A percentile compares a stretch with the other conserved stretches of the same genome.
phyloP scores from a whole-genome alignment of 2,888 invertebrate genomes.

The Cantharis rustica region DNA sequence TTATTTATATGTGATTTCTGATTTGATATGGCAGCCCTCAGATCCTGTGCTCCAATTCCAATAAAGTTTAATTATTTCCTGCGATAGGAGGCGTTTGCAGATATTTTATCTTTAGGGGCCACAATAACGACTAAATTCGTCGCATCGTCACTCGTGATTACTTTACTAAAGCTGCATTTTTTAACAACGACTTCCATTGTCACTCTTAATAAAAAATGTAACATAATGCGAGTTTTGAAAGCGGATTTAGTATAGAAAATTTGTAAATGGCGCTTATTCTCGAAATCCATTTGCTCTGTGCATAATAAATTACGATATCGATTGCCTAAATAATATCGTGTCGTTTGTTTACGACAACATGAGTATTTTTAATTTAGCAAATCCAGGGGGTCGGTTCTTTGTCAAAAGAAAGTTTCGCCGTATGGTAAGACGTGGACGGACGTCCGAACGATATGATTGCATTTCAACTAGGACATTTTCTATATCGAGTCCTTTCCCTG shows the following conservation, averaged over 20 bases:
- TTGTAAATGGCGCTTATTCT: constrained; percentile 6
- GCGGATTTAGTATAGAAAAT: constrained; percentile 11
- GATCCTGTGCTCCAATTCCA: constrained; percentile 37
- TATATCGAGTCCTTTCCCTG: constrained; percentile 1
- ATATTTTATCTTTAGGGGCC: constrained; percentile 41
- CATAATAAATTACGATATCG: constrained; percentile 36
- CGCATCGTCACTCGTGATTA: constrained; percentile 20
- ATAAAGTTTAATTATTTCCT: constrained; percentile 46
- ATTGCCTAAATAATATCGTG: constrained; percentile 39
- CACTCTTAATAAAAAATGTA: constrained; percentile 26
- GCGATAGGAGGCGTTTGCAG: constrained; percentile 33
- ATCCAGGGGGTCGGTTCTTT: background rate
- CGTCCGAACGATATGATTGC: background rate
- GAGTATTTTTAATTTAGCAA: constrained; percentile 38
- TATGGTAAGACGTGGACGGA: background rate
- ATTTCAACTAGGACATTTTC: constrained; percentile 4
- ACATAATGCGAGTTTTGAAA: constrained; percentile 18
- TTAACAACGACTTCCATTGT: constrained; percentile 25
- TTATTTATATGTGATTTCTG: constrained; percentile 35
- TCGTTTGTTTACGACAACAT: constrained; percentile 36
- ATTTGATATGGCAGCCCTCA: constrained; percentile 35
- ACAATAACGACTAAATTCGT: constrained; percentile 31
- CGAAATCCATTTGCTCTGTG: constrained; percentile 31
- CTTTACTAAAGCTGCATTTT: constrained; percentile 19
- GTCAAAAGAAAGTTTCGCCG: background rate